Conservation (phyloP, 1,140 invertebrate genomes). For the Pseudomyrmex pallidus region DNA sequence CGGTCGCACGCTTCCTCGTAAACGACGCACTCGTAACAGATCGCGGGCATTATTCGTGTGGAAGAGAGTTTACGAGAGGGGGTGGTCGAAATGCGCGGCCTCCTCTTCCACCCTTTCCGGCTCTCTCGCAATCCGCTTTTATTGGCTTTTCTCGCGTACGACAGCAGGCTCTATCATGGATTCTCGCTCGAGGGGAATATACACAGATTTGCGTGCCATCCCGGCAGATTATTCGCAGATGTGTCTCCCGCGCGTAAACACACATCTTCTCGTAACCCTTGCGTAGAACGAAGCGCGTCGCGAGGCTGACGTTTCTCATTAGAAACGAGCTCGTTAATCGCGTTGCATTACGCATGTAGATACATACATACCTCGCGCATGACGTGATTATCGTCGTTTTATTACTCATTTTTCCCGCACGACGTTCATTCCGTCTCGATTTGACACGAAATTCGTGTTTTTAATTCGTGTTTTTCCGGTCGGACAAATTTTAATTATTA, state of each 20-base stretch:
- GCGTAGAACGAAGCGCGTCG: conserved; percentile 1
- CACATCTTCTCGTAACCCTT: conserved; percentile 6
- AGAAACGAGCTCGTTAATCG: conserved; percentile 54
- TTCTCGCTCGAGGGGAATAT: not conserved
- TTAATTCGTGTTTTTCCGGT: not conserved
- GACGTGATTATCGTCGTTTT: conserved; percentile 29
- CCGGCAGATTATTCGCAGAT: conserved; percentile 36
- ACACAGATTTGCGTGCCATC: conserved; percentile 46
- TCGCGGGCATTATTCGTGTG: conserved; percentile 35
- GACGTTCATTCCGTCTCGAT: conserved; percentile 30
- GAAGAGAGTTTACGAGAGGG: conserved; percentile 20
- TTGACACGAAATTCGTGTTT: not conserved
- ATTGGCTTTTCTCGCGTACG: conserved; percentile 45
- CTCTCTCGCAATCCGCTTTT: conserved; percentile 51
- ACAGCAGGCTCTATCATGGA: not conserved
- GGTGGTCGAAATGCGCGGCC: not conserved
- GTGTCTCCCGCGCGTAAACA: conserved; percentile 38
- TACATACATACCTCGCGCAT: not conserved
- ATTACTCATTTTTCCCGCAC: conserved; percentile 40
- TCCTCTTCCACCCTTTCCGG: conserved; percentile 1
- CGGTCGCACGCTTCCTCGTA: conserved; percentile 25
- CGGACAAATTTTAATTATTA: conserved; percentile 33
- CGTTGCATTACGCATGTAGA: conserved; percentile 20
- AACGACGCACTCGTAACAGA: conserved; percentile 45
- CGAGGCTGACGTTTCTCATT: conserved; percentile 32